These are phyloP conservation scores for Corythaeola cristata DNA, from an alignment of 2,113 vertebrate genomes.

Conservation along the genomic window DNA sequence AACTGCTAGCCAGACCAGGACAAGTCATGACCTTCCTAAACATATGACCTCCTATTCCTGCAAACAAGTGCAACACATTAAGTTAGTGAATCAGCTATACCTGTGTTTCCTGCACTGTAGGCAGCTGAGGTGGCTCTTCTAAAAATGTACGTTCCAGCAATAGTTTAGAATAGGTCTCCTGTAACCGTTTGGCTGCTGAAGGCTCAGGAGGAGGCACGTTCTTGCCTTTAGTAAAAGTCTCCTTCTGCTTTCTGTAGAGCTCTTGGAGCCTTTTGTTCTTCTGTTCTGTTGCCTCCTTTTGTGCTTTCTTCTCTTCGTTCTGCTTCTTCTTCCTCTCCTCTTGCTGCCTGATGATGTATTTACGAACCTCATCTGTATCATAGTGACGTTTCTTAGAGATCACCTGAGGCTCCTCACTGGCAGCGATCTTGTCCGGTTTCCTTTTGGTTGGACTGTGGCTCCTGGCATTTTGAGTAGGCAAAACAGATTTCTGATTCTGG, in stretches of 20 bases:
- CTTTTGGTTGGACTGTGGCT: slow-evolving; percentile 84
- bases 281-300: slow-evolving; percentile 85
- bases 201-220: slow-evolving; percentile 55
- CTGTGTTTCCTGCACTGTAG: slow-evolving; percentile 67
- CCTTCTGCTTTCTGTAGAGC: slow-evolving; percentile 91
- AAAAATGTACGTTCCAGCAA: slow-evolving; percentile 79
- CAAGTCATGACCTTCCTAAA: neutral
- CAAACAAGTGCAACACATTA: neutral
- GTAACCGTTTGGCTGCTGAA: slow-evolving; percentile 72
- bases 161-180: slow-evolving; percentile 88
- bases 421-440: slow-evolving; percentile 73
- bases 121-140: slow-evolving; percentile 69
- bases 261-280: slow-evolving; percentile 90
- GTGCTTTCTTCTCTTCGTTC: slow-evolving; percentile 86
- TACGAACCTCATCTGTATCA: slow-evolving; percentile 88
- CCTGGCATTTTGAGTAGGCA: slow-evolving; percentile 63
- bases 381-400: slow-evolving; percentile 90
- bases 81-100: slow-evolving; percentile 50
- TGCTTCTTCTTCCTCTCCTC: slow-evolving; percentile 90
- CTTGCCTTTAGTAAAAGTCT: slow-evolving; percentile 74
- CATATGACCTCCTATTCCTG: neutral
- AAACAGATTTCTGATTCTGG: slow-evolving; percentile 66
- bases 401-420: slow-evolving; percentile 77
- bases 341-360: slow-evolving; percentile 90
- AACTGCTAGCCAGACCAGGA: neutral